These are phyloP conservation scores for Polydrusus pterygomalis DNA, from an alignment of 2,888 invertebrate species.

Conservation along the genomic window DNA sequence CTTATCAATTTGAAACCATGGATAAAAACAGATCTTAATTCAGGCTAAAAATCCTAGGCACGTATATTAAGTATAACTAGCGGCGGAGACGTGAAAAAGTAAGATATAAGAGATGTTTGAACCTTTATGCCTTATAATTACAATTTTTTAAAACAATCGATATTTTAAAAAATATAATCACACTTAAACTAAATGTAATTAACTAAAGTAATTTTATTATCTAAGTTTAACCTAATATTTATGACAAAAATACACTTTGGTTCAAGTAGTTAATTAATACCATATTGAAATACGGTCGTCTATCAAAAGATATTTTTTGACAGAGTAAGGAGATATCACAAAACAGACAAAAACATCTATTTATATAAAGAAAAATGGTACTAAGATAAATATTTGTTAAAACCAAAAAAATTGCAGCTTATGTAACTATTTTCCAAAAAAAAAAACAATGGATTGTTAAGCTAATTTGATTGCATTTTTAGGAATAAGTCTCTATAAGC, in stretches of 20 bases:
- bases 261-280: constrained; percentile 65
- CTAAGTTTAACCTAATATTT: constrained; percentile 56
- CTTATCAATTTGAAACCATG: no score
- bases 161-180: constrained; percentile 48
- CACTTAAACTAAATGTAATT: constrained; percentile 53
- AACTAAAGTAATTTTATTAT: constrained; percentile 52
- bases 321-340: constrained; percentile 62
- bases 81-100: no score
- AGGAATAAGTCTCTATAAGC: no score
- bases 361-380: constrained; percentile 31
- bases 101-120: no score
- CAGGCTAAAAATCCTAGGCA: no score
- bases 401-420: constrained; percentile 1
- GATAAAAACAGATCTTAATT: no score
- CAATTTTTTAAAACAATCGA: not conserved
- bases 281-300: constrained; percentile 66
- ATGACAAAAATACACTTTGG: constrained; percentile 65
- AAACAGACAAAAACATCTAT: constrained; percentile 57
- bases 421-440: no score
- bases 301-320: constrained; percentile 50
- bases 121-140: no score
- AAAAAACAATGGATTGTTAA: no score
- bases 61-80: no score
- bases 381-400: constrained; percentile 26
- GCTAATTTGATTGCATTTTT: no score